Evolutionary conservation across 2,888 invertebrate genomes (phyloP).

Genomic region (Zhuqinia jingwanae): DNA sequence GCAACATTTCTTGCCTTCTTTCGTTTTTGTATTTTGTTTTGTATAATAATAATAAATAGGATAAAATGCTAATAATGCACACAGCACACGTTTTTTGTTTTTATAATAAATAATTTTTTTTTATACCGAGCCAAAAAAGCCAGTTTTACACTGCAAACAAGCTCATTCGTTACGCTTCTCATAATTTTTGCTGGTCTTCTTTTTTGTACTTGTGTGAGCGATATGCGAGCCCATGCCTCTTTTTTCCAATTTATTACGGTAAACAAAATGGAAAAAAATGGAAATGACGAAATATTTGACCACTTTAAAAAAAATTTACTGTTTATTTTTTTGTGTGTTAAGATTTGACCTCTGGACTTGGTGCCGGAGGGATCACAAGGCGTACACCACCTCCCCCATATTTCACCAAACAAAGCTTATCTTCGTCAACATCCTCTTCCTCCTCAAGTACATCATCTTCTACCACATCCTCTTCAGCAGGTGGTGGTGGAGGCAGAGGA

Average conservation of each 20-base stretch:
- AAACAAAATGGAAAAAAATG: too few species aligned
- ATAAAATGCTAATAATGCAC: conserved; percentile 4
- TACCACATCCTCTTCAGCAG: conserved; percentile 71
- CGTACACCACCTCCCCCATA: conserved; percentile 90
- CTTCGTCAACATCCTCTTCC: conserved; percentile 79
- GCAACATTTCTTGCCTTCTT: too few species aligned
- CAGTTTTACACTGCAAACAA: neutral
- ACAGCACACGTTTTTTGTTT: conserved; percentile 9
- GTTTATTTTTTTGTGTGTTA: too few species aligned
- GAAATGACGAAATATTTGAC: too few species aligned
- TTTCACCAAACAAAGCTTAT: conserved; percentile 81
- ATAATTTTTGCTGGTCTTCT: too few species aligned
- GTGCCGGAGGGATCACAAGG: conserved; percentile 84
- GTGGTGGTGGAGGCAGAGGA: neutral
- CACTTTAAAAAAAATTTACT: too few species aligned
- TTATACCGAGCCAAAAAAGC: neutral
- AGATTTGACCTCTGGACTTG: too few species aligned
- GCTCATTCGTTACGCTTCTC: neutral
- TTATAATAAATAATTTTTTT: neutral
- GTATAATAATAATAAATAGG: neutral
- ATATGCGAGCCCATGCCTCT: too few species aligned
- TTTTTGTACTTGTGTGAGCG: too few species aligned
- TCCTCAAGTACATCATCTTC: conserved; percentile 46
- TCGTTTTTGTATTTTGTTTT: too few species aligned
- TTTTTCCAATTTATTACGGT: too few species aligned